phyloP scores from a whole-genome alignment of 2,888 invertebrate genomes.

The Cybosia mesomella region DNA sequence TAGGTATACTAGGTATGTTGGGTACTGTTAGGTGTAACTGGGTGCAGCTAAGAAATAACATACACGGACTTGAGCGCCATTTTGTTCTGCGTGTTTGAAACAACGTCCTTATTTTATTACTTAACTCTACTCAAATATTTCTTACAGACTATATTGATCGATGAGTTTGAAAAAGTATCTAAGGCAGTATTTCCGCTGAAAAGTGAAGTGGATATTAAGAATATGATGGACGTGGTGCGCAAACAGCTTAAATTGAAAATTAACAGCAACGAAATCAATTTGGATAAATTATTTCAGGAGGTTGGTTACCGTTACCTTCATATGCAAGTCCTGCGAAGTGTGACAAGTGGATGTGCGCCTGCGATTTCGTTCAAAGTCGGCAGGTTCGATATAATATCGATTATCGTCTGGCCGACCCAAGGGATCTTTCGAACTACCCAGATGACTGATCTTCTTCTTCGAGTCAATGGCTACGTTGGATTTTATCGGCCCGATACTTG shows the following conservation, averaged over 20 bases:
- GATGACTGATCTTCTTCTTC: too few relatives aligned
- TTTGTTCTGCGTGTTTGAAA: too few relatives aligned
- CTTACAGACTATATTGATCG: constrained; percentile 74
- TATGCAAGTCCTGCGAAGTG: not conserved
- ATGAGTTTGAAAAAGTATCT: constrained; percentile 78
- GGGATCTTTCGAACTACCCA: not conserved
- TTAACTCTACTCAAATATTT: too few relatives aligned
- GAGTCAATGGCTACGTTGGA: too few relatives aligned
- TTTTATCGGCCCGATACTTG: too few relatives aligned
- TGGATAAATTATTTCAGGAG: constrained; percentile 81
- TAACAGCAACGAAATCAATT: constrained; percentile 68
- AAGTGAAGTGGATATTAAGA: constrained; percentile 82
- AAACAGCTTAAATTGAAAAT: constrained; percentile 81
- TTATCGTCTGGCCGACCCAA: not conserved
- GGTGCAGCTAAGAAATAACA: too few relatives aligned
- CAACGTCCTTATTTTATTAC: not conserved
- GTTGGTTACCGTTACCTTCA: constrained; percentile 48
- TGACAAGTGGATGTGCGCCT: not conserved
- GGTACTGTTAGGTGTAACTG: not conserved
- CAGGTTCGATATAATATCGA: not conserved
- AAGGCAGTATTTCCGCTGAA: constrained; percentile 78
- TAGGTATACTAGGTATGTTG: constrained; percentile 26
- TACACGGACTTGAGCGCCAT: too few relatives aligned
- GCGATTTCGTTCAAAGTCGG: too few relatives aligned
- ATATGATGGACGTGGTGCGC: constrained; percentile 73